Base-by-base conservation (phyloP, 1,140 invertebrate genomes). In the Dendroctonus ponderosae region DNA sequence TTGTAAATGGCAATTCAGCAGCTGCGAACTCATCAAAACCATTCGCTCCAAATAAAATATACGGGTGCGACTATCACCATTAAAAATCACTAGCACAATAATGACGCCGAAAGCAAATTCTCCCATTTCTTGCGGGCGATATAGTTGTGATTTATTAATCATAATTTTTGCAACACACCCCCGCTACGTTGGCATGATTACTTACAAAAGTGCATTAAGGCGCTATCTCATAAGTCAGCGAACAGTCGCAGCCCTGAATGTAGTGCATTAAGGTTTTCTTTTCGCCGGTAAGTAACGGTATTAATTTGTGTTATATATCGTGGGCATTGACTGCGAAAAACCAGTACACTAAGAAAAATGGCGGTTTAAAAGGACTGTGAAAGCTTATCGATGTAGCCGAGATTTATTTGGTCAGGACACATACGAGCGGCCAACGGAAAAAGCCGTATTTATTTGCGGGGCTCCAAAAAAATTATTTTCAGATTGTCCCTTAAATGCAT, bases 241-340 rank as follows among this genome's bases (percentile, higher is more conserved):
- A 57, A 42, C n/a, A 42, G 54, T 57, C 54, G 12, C 39, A 42
- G 54, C 38, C 7, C 5, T 53, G 39, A 57, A 57, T 41, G 39
- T 14, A 7, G 39, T 57, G 54, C 54, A 57, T 57, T 57, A 57
- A 14, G 12, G 7, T 3, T 43, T 57, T 43, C 54, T 57, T 57
- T 56, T 57, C 43, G 40, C 39, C 12, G 40, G 54, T 57, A 57
- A 57, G 54, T 57, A 57, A 15, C 54, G 39, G 39, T 57, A 57
- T 57, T 57, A 57, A 57, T 57, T 57, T 57, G 39, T 57, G 38
- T 57, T 57, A 57, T 57, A 57, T 57, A 57, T 57, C 54, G 54
- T 43, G 40, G 39, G 54, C 40, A 57, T 42, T 41, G 54, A 41
- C 38, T 57, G 38, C 54, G 54, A 43, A 57, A 57, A 57, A 57